Percentiles rank a stretch among this genome's conserved stretches.
Evolutionary conservation across 92 coral and sea anemone species (phyloP).

Genomic region (Hydrozoanthus gracilis): DNA sequence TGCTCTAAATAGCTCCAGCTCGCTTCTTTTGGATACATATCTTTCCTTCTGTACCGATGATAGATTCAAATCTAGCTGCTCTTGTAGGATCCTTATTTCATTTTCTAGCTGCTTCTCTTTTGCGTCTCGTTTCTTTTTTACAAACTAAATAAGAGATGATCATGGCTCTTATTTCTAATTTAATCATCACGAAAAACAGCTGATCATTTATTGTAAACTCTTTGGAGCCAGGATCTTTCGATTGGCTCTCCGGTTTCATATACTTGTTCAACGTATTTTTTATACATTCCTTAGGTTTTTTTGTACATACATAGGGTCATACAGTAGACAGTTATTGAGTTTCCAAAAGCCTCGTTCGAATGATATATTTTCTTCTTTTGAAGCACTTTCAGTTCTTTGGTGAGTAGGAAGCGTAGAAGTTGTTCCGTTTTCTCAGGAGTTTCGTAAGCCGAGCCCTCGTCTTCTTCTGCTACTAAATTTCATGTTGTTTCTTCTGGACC

Average conservation of each 20-base stretch:
- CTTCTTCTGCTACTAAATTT: slow-evolving; percentile 35
- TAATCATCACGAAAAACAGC: slow-evolving; percentile 37
- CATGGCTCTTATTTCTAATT: slow-evolving; percentile 49
- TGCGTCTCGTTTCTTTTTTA: slow-evolving; percentile 42
- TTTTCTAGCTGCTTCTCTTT: slow-evolving; percentile 33
- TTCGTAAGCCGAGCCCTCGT: slow-evolving; percentile 27
- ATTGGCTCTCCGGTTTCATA: not conserved
- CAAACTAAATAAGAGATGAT: slow-evolving; percentile 44
- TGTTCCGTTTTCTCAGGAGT: slow-evolving; percentile 19
- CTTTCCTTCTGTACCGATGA: not conserved
- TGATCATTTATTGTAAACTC: slow-evolving; percentile 45
- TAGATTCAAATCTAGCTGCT: not conserved
- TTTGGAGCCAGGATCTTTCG: not conserved
- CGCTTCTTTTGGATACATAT: slow-evolving; percentile 19
- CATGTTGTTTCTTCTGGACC: slow-evolving; percentile 27
- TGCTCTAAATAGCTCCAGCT: too few species aligned
- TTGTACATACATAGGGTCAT: slow-evolving; percentile 27
- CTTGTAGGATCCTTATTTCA: too few species aligned
- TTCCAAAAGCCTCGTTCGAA: too few species aligned
- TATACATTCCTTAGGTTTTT: slow-evolving; percentile 27
- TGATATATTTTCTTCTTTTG: slow-evolving; percentile 13
- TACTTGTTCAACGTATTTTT: too few species aligned
- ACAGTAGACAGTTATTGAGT: too few species aligned
- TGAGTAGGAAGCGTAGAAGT: slow-evolving; percentile 5
- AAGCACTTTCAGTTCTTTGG: slow-evolving; percentile 20